Conservation (phyloP, 2,797 vertebrate species). For the Alfaro cultratus region DNA sequence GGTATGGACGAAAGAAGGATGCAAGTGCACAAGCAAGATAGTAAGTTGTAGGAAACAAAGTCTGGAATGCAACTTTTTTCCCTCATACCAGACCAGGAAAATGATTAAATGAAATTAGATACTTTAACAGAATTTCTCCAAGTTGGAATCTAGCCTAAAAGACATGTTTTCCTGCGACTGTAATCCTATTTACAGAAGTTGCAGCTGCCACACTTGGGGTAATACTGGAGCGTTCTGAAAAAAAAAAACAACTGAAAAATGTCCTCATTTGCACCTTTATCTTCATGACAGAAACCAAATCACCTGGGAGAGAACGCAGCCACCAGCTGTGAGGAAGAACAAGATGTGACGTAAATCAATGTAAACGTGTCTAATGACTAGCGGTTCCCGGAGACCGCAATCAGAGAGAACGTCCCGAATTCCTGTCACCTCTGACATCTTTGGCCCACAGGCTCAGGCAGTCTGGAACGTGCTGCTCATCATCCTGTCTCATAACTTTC, state of each 20-base stretch:
- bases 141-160: neutral
- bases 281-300: conserved; percentile 2
- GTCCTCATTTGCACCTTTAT: neutral
- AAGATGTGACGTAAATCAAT: conserved; percentile 6
- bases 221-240: neutral
- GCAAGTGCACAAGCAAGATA: neutral
- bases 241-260: neutral
- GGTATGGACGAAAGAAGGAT: neutral
- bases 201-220: neutral
- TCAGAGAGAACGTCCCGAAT: neutral
- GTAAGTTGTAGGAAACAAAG: neutral
- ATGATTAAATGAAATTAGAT: neutral
- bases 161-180: neutral
- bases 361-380: conserved; percentile 10
- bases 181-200: neutral
- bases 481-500: conserved; percentile 40
- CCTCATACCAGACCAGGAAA: neutral
- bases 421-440: conserved; percentile 32
- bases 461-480: conserved; percentile 21
- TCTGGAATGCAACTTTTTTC: neutral
- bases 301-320: neutral
- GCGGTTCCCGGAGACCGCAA: neutral
- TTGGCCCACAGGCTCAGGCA: conserved; percentile 19
- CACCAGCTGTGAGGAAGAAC: conserved; percentile 1
- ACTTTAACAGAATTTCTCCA: neutral